Evolutionary conservation across 2,888 invertebrate species (phyloP), one percentile per base, ranked within the genome.

Genomic region (Digitonthophagus gazella): DNA sequence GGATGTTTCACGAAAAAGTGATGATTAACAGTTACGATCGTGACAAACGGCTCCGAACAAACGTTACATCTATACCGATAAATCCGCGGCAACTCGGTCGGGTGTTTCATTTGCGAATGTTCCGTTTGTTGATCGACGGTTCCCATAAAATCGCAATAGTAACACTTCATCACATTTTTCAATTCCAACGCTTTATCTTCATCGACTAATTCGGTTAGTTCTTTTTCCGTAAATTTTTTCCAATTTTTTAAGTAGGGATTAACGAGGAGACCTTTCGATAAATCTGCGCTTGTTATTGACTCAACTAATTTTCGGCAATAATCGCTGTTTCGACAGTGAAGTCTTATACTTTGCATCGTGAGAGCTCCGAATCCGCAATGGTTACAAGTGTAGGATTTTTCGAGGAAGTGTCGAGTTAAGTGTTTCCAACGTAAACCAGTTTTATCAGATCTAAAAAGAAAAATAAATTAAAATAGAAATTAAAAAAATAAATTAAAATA

Each of bases 391-490:
- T 76, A 84, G 0, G 85, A 84, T 70, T 84, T 84, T 5, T 85
- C 73, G 2, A 81, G 79, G 80, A 83, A 86, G 75, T 88, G 88
- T 2, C 81, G 77, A 28, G 83, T 76, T 3, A 83, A 76, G 74
- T 88, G 88, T 58, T 80, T 78, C 14, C 78, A 79, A n/a, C 85
- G 65, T 11, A 77, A 75, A 14, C 74, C 74, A 3, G 68, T 57
- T 61, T 77, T 66, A 72, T 74, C 73, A 67, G 73, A 76, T 69
- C 75, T 76, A 65, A 14, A 75, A 71, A n/a, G 67, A 61, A 69
- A 70, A 64, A 20, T 2, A 54, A 44, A 54, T 44, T n/a, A n/a
- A n/a, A n/a, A n/a, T n/a, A n/a, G n/a, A n/a, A n/a, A n/a, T n/a
- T n/a, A n/a, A n/a, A n/a, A n/a, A n/a, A n/a, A n/a, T n/a, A n/a